These are phyloP conservation scores for Elanus axillaris DNA, from an alignment of 2,113 vertebrate species.

Conservation along the genomic window DNA sequence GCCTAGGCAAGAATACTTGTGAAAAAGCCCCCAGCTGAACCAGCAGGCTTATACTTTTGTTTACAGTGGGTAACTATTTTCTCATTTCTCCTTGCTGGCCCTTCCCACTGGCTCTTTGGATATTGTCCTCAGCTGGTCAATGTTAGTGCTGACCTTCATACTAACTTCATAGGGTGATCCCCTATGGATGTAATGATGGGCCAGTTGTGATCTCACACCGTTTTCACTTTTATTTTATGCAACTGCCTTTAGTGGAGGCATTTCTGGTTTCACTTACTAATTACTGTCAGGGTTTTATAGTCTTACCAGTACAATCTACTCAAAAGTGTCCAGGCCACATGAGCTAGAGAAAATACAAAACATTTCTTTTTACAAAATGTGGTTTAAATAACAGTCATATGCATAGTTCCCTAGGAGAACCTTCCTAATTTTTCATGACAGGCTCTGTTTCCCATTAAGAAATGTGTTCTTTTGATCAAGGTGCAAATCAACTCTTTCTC, in stretches of 20 bases:
- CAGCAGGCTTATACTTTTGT: background rate
- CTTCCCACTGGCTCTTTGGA: background rate
- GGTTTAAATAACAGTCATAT: background rate
- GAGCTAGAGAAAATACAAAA: background rate
- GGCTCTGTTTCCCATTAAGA: background rate
- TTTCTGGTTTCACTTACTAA: background rate
- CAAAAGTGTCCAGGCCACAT: background rate
- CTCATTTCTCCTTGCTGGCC: background rate
- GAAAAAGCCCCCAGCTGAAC: background rate
- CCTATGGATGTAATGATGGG: background rate
- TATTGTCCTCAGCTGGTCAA: background rate
- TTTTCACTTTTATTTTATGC: background rate
- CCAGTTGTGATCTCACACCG: background rate
- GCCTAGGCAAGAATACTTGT: background rate
- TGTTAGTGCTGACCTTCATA: background rate
- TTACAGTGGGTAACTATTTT: background rate
- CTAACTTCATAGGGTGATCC: background rate
- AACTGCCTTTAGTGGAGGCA: background rate
- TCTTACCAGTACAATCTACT: background rate
- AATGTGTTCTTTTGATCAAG: background rate
- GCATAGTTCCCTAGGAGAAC: background rate
- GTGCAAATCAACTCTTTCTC: background rate
- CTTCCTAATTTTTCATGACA: background rate
- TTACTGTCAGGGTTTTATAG: background rate
- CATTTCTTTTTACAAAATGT: background rate